Base-by-base conservation (phyloP, 2,113 vertebrate genomes). In the Oncorhynchus clarkii region DNA sequence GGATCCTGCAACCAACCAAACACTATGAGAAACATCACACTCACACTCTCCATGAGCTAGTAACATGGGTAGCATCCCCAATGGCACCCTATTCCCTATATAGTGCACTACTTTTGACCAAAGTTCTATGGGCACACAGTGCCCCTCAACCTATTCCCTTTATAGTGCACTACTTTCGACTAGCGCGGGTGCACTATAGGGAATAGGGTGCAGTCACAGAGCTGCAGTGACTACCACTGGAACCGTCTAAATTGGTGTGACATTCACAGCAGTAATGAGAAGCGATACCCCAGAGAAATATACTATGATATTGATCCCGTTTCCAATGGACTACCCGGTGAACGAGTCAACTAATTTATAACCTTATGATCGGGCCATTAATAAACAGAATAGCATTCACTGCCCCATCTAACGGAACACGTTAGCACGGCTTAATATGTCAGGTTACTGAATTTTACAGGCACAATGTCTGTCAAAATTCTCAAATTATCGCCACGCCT, bases 281-380 rank as follows among this genome's bases (percentile, higher is more conserved):
- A 67, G 62, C n/a, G 77, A 79, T 80, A 82, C 77, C 77, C 79
- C 67, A 64, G 82, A 82, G 77, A 73, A 70, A 78, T 70, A 80
- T 76, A 16, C 49, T 54, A 18, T 13, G 76, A 64, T 83, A 88
- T 85, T 76, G 84, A 88, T 82, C 91, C 82, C 91, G 89, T 34
- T 62, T 70, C 27, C 72, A 77, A 74, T 66, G 11, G 34, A 87
- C 54, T 73, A 93, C 48, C 71, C 93, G 92, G 93, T 93, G 93
- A 92, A 93, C 8, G 92, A 94, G 92, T 90, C 91, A 91, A 91
- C 92, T 93, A 91, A 94, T 95, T 94, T 96, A 93, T 91, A 92
- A 94, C 92, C 91, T 92, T 93, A 92, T 94, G 93, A 95, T 94
- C 95, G 93, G 89, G 88, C 90, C 93, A 82, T 87, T 94, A 95